Percentiles rank a stretch among this genome's conserved stretches.
phyloP scores from a whole-genome alignment of 2,113 vertebrate genomes.

The Pyrgilauda ruficollis region DNA sequence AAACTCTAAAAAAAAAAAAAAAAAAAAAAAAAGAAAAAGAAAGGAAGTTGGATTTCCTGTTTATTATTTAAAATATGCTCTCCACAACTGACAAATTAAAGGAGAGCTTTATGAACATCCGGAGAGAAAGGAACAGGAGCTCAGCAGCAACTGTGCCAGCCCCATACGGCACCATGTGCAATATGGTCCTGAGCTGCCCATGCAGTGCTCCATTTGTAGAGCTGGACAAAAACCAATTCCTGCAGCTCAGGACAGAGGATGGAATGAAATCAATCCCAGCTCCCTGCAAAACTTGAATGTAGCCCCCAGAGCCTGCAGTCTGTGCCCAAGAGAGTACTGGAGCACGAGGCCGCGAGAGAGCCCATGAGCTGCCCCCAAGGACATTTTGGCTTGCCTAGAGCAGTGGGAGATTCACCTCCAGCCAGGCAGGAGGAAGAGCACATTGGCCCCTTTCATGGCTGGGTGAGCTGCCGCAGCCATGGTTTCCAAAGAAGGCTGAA shows the following conservation, averaged over 20 bases:
- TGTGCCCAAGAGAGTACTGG: background rate
- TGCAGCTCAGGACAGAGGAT: background rate
- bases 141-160: background rate
- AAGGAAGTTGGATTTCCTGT: background rate
- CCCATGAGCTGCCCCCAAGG: background rate
- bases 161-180: background rate
- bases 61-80: background rate
- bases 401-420: background rate
- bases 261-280: background rate
- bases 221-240: background rate
- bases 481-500: background rate
- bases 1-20: background rate
- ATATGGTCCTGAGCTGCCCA: background rate
- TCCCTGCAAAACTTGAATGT: background rate
- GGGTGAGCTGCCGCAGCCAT: background rate
- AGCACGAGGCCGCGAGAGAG: accelerated
- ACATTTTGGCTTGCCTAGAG: background rate
- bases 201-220: background rate
- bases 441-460: background rate
- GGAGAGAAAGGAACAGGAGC: background rate
- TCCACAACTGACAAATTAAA: background rate
- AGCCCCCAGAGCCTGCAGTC: background rate
- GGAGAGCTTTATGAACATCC: background rate
- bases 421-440: background rate
- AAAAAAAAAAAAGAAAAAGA: background rate